These are phyloP conservation scores for Micrastur ruficollis DNA, from an alignment of 2,797 vertebrate species.

Conservation along the genomic window DNA sequence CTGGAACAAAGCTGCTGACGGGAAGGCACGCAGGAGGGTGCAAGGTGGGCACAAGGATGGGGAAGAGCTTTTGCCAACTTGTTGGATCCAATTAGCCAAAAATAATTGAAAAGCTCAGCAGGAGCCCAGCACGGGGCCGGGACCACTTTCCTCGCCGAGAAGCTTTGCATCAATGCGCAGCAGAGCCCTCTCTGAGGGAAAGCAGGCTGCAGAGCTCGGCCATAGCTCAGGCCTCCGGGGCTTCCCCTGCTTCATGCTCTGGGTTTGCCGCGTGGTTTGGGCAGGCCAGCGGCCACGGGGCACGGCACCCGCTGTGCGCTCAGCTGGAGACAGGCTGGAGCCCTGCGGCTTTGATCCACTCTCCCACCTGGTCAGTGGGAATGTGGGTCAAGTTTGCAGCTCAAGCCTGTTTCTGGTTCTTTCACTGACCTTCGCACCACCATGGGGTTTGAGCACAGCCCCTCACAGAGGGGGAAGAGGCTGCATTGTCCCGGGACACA, in stretches of 20 bases:
- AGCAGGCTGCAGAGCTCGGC: neutral
- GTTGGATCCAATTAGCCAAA: neutral
- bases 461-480: neutral
- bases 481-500: neutral
- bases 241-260: neutral
- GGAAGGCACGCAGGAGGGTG: neutral
- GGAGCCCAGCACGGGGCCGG: neutral
- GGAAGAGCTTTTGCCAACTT: neutral
- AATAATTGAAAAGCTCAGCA: neutral
- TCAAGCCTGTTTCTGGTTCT: neutral
- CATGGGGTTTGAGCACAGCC: neutral
- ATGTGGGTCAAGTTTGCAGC: neutral
- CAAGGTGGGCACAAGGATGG: neutral
- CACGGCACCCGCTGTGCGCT: accelerated
- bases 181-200: neutral
- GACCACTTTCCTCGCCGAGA: neutral
- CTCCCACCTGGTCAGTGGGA: neutral
- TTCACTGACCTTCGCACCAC: neutral
- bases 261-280: neutral
- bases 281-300: neutral
- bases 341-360: neutral
- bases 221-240: neutral
- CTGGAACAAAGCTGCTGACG: neutral
- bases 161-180: neutral
- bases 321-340: neutral